Evolutionary conservation across 2,888 invertebrate genomes (phyloP).

Genomic region (Ellobium chinense): DNA sequence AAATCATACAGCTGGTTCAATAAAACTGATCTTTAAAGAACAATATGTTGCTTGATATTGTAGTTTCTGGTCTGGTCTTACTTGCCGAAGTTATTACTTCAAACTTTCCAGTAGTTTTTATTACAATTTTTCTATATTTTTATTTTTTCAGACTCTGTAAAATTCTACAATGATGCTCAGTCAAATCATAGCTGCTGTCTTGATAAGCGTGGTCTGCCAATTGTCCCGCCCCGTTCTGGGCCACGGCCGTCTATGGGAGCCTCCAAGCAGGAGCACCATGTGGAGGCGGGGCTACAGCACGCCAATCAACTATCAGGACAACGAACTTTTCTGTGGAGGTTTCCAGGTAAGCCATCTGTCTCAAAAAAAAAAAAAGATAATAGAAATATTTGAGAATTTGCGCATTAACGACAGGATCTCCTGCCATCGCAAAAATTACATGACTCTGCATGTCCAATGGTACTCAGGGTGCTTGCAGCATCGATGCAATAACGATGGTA

Average conservation of each 20-base stretch:
- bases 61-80: too few species aligned
- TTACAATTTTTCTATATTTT: not conserved
- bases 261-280: constrained; percentile 47
- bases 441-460: too few species aligned
- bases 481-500: too few species aligned
- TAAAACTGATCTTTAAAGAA: too few species aligned
- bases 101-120: too few species aligned
- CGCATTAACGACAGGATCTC: too few species aligned
- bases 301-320: constrained; percentile 46
- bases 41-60: too few species aligned
- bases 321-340: constrained; percentile 50
- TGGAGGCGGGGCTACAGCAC: constrained; percentile 47
- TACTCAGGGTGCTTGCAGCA: too few species aligned
- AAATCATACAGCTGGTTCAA: too few species aligned
- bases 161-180: not conserved
- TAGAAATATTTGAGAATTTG: not conserved
- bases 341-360: constrained; percentile 33
- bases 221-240: constrained; percentile 1
- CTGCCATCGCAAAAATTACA: too few species aligned
- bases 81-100: too few species aligned
- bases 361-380: not conserved
- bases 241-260: constrained; percentile 47
- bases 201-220: constrained; percentile 1
- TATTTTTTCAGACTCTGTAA: not conserved
- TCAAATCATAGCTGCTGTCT: not conserved